A percentile compares a stretch with the other conserved stretches of the same genome.
phyloP scores from a whole-genome alignment of 2,888 invertebrate species.

The Amblyjoppa proteus region DNA sequence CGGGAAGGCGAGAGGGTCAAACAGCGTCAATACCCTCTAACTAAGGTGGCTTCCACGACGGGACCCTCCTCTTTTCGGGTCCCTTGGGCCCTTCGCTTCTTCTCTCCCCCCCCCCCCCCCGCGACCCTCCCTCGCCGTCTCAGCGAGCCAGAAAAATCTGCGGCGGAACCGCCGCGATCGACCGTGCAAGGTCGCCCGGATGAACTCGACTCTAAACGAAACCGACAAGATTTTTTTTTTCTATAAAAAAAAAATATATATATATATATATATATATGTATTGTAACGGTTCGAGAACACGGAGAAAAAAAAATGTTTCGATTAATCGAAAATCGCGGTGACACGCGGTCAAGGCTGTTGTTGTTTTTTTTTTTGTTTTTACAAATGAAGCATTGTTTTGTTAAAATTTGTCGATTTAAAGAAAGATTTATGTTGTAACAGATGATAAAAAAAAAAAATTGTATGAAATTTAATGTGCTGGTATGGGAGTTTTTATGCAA shows the following conservation, averaged over 20 bases:
- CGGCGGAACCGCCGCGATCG: conserved; percentile 61
- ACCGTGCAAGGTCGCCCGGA: conserved; percentile 69
- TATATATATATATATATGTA: background rate
- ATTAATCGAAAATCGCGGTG: too few relatives aligned
- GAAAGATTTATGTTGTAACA: too few relatives aligned
- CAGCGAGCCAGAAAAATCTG: conserved; percentile 53
- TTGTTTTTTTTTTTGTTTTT: too few relatives aligned
- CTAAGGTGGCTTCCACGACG: conserved; percentile 70
- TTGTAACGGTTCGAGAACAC: too few relatives aligned
- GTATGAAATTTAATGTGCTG: too few relatives aligned
- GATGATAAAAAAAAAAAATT: too few relatives aligned
- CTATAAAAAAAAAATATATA: background rate
- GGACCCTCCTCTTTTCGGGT: conserved; percentile 63
- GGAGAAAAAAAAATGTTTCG: too few relatives aligned
- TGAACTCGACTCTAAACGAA: conserved; percentile 28
- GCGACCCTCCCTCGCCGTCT: conserved; percentile 19
- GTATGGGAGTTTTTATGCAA: too few relatives aligned
- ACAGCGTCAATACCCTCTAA: conserved; percentile 75
- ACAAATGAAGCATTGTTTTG: background rate
- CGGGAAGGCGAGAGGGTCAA: conserved; percentile 50
- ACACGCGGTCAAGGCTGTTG: too few relatives aligned
- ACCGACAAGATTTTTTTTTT: conserved; percentile 4
- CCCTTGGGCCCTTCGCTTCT: conserved; percentile 44
- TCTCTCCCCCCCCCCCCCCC: conserved; percentile 16
- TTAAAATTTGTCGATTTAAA: background rate